Base-by-base conservation (phyloP, 2,113 vertebrate genomes). In the Bombycilla garrulus region DNA sequence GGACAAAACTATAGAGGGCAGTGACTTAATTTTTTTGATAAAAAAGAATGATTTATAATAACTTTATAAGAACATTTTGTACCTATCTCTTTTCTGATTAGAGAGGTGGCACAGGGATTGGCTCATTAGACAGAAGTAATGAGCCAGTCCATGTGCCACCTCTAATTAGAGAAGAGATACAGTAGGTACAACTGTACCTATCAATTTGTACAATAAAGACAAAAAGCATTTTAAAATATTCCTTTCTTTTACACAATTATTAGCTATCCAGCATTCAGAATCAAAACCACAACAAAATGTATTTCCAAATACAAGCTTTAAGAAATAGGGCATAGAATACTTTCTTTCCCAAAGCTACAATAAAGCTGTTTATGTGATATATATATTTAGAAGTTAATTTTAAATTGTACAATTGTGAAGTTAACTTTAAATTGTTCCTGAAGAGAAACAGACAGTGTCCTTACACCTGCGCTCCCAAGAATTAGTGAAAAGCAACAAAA, bases 121-220 rank as follows among this genome's bases (percentile, higher is more conserved):
- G 96, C 97, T 98, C 98, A 98, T 98, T 98, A 98, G 97, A 98
- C 97, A 97, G 97, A 97, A 98, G 98, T 98, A 98, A 98, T 98
- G 98, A 98, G 97, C 97, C 98, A 94, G 96, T 90, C 96, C 82
- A 94, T 81, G 87, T 98, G 98, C 98, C 98, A 98, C 94, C 98
- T 98, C 98, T 98, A 98, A 98, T 98, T 98, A 98, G 97, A 97
- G 95, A 98, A 98, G 95, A 98, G 97, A 98, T 98, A 97, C 98
- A 97, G 96, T 93, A 98, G 97, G 76, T 97, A 97, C 90, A 96
- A 97, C 97, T 95, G 86, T 97, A 98, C 96, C 96, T 97, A 96
- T 97, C 97, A 97, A 96, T 95, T 97, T 95, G 96, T 90, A 90
- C 87, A 95, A 94, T 97, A 97, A 97, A 97, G 96, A 97, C 91